Base-by-base conservation (phyloP, 2,888 invertebrate species). In the Augochlorella aurata region DNA sequence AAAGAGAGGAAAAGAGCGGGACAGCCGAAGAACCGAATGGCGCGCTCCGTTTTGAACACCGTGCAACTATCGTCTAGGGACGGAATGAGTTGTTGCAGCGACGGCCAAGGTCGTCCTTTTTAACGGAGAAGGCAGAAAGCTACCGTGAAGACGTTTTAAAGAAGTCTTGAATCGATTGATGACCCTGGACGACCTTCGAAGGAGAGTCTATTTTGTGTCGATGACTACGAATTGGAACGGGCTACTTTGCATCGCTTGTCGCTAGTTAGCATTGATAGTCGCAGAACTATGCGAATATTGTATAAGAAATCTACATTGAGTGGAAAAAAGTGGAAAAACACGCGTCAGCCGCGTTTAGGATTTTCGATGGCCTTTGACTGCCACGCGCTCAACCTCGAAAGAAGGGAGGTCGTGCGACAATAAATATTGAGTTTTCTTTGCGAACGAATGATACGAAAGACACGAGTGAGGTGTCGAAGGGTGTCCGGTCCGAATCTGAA, bases 151-250 rank as follows among this genome's bases (percentile, higher is more conserved):
- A 38, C 54, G 44, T 29, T 14, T 58, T 16, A 79, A 58, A 85
- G 79, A 80, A 24, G 58, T 21, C 29, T 65, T 70, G 72, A 83
- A 80, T 82, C 8, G 44, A 61, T 61, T 74, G 58, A 45, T 52
- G 77, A 58, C 58, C 58, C 24, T 58, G 14, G 2, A 14, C 24
- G 58, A 58, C 24, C 58, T 58, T 58, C 24, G 16, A 12, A 2
- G 16, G 16, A 14, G 14, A 2, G 16, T 2, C 12, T 29, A 24
- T 58, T 29, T 24, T 16, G 24, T 24, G 24, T 58, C 58, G 24
- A 58, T 14, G 58, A 24, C 24, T 24, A 24, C 24, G 58, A 24
- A 87, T 89, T 85, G 54, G 54, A 70, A 81, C 58, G 67, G 24
- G 21, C 50, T 38, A 8, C 54, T 24, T n/a, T 58, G 24, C 58